Percentiles rank a stretch among this genome's conserved stretches.
phyloP scores from a whole-genome alignment of 2,888 invertebrate genomes.

The Syrphus vitripennis region DNA sequence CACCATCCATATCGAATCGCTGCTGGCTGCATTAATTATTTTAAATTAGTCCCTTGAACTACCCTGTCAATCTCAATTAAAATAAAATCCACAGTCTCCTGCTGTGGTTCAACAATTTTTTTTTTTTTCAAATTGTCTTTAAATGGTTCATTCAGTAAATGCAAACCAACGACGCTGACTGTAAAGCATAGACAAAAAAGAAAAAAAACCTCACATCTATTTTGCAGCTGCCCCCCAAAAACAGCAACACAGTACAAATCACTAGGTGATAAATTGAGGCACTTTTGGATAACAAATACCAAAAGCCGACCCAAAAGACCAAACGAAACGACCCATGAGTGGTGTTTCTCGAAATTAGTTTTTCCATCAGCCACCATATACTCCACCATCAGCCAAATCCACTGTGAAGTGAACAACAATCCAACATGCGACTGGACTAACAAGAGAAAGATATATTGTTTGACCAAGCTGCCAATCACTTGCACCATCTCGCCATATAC shows the following conservation, averaged over 20 bases:
- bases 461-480: conserved; percentile 59
- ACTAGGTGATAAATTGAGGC: conserved; percentile 67
- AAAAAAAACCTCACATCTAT: background rate
- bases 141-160: background rate
- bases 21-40: conserved; percentile 4
- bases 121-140: background rate
- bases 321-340: conserved; percentile 62
- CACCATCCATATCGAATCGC: background rate
- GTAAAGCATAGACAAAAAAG: background rate
- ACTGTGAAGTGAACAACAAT: conserved; percentile 27
- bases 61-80: conserved; percentile 15
- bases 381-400: background rate
- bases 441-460: conserved; percentile 49
- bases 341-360: conserved; percentile 56
- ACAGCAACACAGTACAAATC: conserved; percentile 59
- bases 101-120: background rate
- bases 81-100: background rate
- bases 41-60: conserved; percentile 29
- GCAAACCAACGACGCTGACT: conserved; percentile 24
- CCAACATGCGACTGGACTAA: conserved; percentile 51
- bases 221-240: conserved; percentile 24
- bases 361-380: conserved; percentile 14
- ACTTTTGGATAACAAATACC: conserved; percentile 64
- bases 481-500: background rate
- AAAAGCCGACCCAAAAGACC: conserved; percentile 52